Base-by-base conservation (phyloP, 2,888 invertebrate genomes). In the Thecocarcelia acutangulata region DNA sequence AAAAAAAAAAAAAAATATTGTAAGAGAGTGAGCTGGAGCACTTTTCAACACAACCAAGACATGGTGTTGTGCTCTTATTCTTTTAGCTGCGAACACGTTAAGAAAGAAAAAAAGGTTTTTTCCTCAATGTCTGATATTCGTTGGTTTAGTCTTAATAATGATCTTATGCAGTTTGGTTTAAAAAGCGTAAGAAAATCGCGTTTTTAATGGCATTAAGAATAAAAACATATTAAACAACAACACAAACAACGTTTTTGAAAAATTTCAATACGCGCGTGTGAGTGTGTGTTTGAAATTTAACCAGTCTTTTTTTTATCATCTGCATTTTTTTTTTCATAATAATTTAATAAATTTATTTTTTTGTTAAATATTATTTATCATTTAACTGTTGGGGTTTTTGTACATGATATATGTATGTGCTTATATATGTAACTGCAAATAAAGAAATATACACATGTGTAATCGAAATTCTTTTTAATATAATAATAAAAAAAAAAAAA, bases 81-180 rank as follows among this genome's bases (percentile, higher is more conserved):
- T 56, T n/a, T 21, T 24, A 12, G 33, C 33, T 3, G 33, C 13
- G 56, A 74, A 74, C 19, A 68, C 33, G 69, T 56, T 68, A 68
- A 80, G 58, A 69, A 80, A 72, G 61, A 54, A 68, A 54, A 68
- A 76, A 78, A 82, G 82, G 82, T 82, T 70, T 77, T 78, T 73
- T 74, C 77, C 54, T 58, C 28, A 40, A 46, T 59, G 54, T 61
- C 66, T 70, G 70, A 75, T 78, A 69, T 78, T 64, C 66, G 33
- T 70, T 15, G 64, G 82, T 70, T 82, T 78, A 82, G 82, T 82
- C 74, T 82, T 78, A 74, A 82, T 75, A 70, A 78, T 78, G 78
- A 78, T 82, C 82, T 82, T 82, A 82, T 82, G 82, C 78, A 77
- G 82, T 82, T 82, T 74, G 74, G 82, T 78, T 75, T 59, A 24